A percentile compares a stretch with the other conserved stretches of the same genome.
Evolutionary conservation across 2,113 vertebrate genomes (phyloP).

Genomic region (Scophthalmus maximus): DNA sequence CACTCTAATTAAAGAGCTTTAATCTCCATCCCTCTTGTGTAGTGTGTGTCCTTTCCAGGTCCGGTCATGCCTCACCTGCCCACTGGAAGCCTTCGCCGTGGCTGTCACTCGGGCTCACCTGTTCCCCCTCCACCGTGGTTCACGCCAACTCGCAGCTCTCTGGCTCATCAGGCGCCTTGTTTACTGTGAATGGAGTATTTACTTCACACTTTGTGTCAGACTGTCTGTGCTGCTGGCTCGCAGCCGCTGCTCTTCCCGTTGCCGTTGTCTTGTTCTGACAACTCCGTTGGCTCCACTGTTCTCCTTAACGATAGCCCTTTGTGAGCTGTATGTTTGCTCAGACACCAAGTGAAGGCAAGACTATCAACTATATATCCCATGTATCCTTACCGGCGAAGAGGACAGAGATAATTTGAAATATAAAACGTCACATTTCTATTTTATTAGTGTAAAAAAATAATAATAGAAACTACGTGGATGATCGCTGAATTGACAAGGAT

Average conservation of each 20-base stretch:
- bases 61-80: slow-evolving; percentile 36
- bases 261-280: slow-evolving; percentile 28
- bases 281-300: slow-evolving; percentile 1
- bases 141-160: slow-evolving; percentile 18
- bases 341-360: slow-evolving; percentile 10
- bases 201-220: slow-evolving; percentile 14
- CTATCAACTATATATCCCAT: background rate
- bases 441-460: no score
- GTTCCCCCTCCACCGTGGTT: slow-evolving; percentile 3
- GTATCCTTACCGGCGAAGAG: no score
- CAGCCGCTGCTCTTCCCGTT: background rate
- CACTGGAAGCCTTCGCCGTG: slow-evolving; percentile 27
- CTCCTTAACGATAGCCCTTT: slow-evolving; percentile 23
- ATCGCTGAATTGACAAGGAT: no score
- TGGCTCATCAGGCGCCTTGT: slow-evolving; percentile 34
- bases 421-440: no score
- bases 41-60: slow-evolving; percentile 4
- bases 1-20: slow-evolving; percentile 10
- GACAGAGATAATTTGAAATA: background rate
- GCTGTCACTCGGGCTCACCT: slow-evolving; percentile 12
- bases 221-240: slow-evolving; percentile 12
- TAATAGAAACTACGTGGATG: no score
- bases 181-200: slow-evolving; percentile 33
- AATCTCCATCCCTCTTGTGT: background rate
- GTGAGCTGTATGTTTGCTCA: slow-evolving; percentile 5